A percentile compares a stretch with the other conserved stretches of the same genome.
Evolutionary conservation across 2,113 vertebrate genomes (phyloP).

Genomic region (Asarcornis scutulata): DNA sequence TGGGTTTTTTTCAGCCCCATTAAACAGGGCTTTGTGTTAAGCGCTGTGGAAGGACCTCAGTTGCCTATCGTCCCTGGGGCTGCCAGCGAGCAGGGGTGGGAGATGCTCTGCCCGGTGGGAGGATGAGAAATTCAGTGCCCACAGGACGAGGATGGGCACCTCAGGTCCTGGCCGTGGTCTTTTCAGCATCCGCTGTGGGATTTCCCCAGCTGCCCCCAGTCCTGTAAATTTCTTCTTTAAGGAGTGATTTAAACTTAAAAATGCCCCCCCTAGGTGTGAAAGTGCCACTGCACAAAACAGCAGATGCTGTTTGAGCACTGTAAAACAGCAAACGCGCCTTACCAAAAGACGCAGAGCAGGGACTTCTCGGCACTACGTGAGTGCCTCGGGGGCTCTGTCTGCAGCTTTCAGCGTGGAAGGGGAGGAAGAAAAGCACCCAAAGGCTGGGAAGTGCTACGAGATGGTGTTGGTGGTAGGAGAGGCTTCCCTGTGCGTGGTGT

Average conservation of each 20-base stretch:
- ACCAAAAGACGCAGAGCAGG: background rate
- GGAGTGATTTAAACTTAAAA: constrained; percentile 28
- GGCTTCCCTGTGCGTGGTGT: background rate
- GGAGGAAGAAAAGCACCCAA: background rate
- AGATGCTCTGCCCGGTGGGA: background rate
- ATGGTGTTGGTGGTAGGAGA: background rate
- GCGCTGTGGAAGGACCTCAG: background rate
- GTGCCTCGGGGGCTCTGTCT: background rate
- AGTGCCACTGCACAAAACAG: background rate
- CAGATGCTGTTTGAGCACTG: constrained; percentile 57
- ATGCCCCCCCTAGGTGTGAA: background rate
- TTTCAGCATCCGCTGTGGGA: background rate
- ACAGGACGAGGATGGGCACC: rapidly evolving
- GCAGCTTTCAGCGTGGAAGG: background rate
- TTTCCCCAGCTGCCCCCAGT: background rate
- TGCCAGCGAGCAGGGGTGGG: background rate
- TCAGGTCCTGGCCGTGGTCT: background rate
- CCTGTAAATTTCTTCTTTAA: background rate
- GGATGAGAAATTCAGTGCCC: background rate
- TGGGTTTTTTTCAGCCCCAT: background rate
- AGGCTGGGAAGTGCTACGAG: background rate
- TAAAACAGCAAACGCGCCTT: background rate
- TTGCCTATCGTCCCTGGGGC: background rate
- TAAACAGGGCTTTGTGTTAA: background rate
- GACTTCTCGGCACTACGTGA: rapidly evolving